Conservation (phyloP, 2,888 invertebrate species). For the Meta bourneti region DNA sequence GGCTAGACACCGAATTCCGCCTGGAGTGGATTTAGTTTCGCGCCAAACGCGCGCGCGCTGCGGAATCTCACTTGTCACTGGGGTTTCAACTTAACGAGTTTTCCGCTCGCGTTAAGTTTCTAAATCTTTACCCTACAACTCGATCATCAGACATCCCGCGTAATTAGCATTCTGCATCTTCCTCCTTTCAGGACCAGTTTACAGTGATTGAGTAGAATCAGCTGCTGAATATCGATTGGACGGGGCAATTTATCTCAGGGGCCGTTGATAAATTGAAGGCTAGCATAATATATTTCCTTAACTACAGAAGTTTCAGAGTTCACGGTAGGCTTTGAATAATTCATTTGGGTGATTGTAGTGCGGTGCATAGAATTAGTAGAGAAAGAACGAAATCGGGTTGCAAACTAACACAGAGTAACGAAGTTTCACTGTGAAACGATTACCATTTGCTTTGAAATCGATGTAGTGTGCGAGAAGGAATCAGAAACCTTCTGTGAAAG, state of each 20-base stretch:
- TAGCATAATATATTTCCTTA: background rate
- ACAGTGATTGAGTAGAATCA: constrained; percentile 40
- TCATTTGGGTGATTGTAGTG: background rate
- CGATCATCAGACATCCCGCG: constrained; percentile 37
- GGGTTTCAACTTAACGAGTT: constrained; percentile 47
- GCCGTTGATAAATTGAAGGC: constrained; percentile 1
- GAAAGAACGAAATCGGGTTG: background rate
- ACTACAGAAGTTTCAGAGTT: no score
- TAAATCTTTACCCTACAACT: constrained; percentile 32
- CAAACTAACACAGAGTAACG: background rate
- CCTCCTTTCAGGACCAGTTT: constrained; percentile 15
- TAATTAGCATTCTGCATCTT: constrained; percentile 51
- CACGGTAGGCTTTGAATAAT: background rate
- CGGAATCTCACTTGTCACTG: constrained; percentile 27
- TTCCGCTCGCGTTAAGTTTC: constrained; percentile 20
- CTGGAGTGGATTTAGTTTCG: background rate
- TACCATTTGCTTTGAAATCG: background rate
- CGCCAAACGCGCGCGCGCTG: background rate
- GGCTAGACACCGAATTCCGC: background rate
- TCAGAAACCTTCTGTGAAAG: no score
- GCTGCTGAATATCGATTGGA: constrained; percentile 48
- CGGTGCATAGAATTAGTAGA: background rate
- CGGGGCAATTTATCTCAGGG: background rate
- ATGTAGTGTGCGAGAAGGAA: no score
- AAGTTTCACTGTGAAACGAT: background rate